Conservation (phyloP, 2,888 invertebrate genomes). For the Rambutsinella grinnellia region DNA sequence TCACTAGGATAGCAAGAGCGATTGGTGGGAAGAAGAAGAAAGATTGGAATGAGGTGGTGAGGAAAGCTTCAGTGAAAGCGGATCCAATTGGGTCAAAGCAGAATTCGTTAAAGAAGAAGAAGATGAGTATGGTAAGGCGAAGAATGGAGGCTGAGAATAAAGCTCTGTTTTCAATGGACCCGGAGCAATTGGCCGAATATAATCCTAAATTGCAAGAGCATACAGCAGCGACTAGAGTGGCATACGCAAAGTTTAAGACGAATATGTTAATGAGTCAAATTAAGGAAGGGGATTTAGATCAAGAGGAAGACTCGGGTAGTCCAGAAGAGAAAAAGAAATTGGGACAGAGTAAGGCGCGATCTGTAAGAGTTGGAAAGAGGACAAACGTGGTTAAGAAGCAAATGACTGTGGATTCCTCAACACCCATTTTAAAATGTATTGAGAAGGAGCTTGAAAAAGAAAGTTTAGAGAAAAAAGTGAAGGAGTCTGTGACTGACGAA, state of each 20-base stretch:
- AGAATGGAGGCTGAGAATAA: slow-evolving; percentile 78
- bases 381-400: slow-evolving; percentile 19
- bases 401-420: neutral
- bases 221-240: slow-evolving; percentile 83
- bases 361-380: slow-evolving; percentile 8
- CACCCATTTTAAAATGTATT: slow-evolving; percentile 19
- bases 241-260: slow-evolving; percentile 89
- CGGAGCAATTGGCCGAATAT: slow-evolving; percentile 80
- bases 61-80: slow-evolving; percentile 73
- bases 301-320: slow-evolving; percentile 23
- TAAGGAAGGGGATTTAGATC: slow-evolving; percentile 37
- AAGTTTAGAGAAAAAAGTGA: neutral
- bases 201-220: slow-evolving; percentile 84
- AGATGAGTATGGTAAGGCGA: slow-evolving; percentile 76
- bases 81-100: slow-evolving; percentile 80
- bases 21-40: slow-evolving; percentile 78
- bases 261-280: slow-evolving; percentile 65
- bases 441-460: slow-evolving; percentile 2
- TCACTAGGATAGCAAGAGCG: slow-evolving; percentile 85
- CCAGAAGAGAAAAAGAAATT: neutral
- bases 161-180: slow-evolving; percentile 72
- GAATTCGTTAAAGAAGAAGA: slow-evolving; percentile 49
- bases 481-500: neutral
- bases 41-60: slow-evolving; percentile 88
- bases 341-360: slow-evolving; percentile 7